Conservation (phyloP, 2,888 invertebrate species). For the Oligia latruncula region DNA sequence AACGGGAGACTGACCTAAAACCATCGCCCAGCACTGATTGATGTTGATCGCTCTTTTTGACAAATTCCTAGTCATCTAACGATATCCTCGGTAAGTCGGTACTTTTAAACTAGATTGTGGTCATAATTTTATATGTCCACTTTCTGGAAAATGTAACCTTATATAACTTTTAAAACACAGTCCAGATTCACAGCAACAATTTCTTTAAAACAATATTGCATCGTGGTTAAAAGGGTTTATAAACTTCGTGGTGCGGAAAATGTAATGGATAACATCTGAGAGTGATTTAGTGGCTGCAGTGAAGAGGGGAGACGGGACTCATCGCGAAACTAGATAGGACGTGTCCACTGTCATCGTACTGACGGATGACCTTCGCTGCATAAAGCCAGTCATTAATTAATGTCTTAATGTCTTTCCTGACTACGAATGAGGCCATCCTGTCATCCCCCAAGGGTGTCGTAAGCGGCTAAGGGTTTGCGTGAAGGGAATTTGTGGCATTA, state of each 20-base stretch:
- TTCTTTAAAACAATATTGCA: conserved; percentile 41
- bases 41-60: background rate
- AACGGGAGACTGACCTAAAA: background rate
- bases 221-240: conserved; percentile 54
- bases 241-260: conserved; percentile 64
- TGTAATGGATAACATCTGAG: conserved; percentile 74
- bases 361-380: conserved; percentile 61
- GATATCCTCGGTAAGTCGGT: background rate
- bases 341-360: conserved; percentile 50
- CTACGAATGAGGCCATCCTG: conserved; percentile 26
- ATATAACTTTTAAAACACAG: conserved; percentile 1
- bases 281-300: conserved; percentile 72
- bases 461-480: conserved; percentile 13
- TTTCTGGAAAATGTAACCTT: conserved; percentile 5
- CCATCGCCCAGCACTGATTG: background rate
- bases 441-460: conserved; percentile 25
- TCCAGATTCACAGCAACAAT: conserved; percentile 22
- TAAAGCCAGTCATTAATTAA: conserved; percentile 57
- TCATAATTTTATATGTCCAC: background rate
- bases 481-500: conserved; percentile 28
- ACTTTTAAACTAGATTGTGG: background rate
- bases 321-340: conserved; percentile 24
- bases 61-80: conserved; percentile 6
- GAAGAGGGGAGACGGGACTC: conserved; percentile 43
- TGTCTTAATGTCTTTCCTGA: conserved; percentile 33